These are phyloP conservation scores for Channa striata DNA, from an alignment of 2,797 vertebrate genomes.

Conservation along the genomic window DNA sequence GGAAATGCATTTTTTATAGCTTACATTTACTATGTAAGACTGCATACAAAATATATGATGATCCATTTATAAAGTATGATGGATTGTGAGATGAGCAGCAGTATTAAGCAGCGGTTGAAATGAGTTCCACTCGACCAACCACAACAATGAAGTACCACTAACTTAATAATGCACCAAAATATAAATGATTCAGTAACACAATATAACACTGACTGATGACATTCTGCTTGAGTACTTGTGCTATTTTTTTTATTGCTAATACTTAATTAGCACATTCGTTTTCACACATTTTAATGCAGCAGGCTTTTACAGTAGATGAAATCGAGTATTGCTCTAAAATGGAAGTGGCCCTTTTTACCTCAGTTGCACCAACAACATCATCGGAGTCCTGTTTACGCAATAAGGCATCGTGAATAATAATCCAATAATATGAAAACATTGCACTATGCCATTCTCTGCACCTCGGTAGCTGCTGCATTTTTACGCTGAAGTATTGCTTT, in stretches of 20 bases:
- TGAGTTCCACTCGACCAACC: neutral
- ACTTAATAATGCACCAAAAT: neutral
- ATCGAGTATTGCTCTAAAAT: too few species aligned
- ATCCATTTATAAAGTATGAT: neutral
- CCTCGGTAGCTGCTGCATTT: neutral
- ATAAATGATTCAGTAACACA: neutral
- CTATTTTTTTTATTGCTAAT: too few species aligned
- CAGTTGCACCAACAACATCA: too few species aligned
- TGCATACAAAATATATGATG: neutral
- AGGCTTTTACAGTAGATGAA: too few species aligned
- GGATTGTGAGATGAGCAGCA: neutral
- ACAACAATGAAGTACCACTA: neutral
- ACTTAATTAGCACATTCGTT: too few species aligned
- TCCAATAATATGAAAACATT: neutral
- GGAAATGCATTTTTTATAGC: neutral
- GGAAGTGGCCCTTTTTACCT: too few species aligned
- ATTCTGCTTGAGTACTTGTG: too few species aligned
- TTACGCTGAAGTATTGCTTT: neutral
- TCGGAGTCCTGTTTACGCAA: neutral
- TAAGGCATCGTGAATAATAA: neutral
- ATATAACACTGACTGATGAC: too few species aligned
- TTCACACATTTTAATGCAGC: too few species aligned
- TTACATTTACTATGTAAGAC: neutral
- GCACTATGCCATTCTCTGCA: neutral
- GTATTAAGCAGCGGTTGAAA: neutral